Conservation (phyloP, 2,113 vertebrate genomes). For the Tauraco erythrolophus region DNA sequence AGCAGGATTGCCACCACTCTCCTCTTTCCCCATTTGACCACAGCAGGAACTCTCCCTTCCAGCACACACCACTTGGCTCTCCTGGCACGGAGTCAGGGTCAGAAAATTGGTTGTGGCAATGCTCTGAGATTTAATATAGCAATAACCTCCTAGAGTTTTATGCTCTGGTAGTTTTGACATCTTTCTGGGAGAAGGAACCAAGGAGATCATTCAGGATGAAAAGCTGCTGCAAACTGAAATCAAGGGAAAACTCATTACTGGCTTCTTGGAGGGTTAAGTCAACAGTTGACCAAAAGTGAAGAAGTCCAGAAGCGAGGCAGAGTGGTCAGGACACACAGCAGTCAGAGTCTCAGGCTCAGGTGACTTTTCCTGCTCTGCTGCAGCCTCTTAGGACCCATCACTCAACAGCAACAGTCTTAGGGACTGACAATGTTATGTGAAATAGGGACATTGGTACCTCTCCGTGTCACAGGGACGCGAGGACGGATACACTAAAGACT, state of each 20-base stretch:
- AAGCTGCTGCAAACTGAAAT: conserved; percentile 16
- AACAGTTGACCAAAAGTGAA: conserved; percentile 1
- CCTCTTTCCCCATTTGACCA: not conserved
- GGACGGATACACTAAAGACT: not conserved
- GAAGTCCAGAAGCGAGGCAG: not conserved
- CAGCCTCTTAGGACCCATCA: not conserved
- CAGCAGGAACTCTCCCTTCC: not conserved
- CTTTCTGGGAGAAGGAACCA: not conserved
- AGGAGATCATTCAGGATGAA: not conserved
- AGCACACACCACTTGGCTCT: not conserved
- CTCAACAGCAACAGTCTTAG: not conserved
- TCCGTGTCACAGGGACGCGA: not conserved
- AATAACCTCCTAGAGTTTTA: not conserved
- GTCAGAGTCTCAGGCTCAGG: not conserved
- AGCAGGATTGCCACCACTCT: not conserved
- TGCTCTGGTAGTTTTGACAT: not conserved
- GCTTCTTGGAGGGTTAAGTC: conserved; percentile 6
- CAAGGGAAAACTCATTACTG: not conserved
- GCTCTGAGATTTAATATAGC: not conserved
- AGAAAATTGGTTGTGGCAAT: not conserved
- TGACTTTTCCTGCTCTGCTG: not conserved
- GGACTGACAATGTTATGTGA: not conserved
- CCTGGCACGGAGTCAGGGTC: not conserved
- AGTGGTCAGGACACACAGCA: not conserved
- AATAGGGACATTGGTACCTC: not conserved